Conservation (phyloP, 2,797 vertebrate genomes). For the Neomorphus geoffroyi region DNA sequence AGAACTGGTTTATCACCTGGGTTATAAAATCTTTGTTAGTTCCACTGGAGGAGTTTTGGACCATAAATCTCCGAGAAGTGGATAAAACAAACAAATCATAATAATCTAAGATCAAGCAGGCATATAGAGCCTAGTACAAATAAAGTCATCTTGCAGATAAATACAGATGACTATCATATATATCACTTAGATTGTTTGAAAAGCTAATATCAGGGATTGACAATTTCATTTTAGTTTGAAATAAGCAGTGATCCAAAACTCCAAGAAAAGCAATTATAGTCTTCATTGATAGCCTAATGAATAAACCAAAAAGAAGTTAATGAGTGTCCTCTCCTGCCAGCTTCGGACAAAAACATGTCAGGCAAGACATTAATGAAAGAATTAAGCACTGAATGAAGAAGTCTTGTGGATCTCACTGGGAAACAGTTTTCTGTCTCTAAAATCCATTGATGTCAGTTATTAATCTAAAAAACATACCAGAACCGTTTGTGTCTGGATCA, state of each 20-base stretch:
- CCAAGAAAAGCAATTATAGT: background rate
- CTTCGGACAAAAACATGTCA: background rate
- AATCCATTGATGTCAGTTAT: background rate
- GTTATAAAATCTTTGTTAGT: slow-evolving; percentile 62
- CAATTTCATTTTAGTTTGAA: slow-evolving; percentile 23
- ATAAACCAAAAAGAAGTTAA: background rate
- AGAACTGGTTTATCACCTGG: slow-evolving; percentile 60
- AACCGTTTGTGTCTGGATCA: background rate
- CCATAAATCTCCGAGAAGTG: slow-evolving; percentile 65
- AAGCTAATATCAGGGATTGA: slow-evolving; percentile 10
- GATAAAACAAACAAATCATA: slow-evolving; percentile 64
- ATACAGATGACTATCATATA: slow-evolving; percentile 46
- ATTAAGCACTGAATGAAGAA: background rate
- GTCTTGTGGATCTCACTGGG: background rate
- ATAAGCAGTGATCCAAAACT: background rate
- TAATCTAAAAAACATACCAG: background rate
- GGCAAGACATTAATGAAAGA: background rate
- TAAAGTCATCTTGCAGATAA: slow-evolving; percentile 58
- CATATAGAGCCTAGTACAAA: slow-evolving; percentile 22
- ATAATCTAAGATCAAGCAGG: slow-evolving; percentile 47
- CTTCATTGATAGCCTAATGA: background rate
- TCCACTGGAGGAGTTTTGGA: slow-evolving; percentile 39
- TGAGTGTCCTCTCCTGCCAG: background rate
- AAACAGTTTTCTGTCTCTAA: background rate
- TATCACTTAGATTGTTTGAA: slow-evolving; percentile 50